These are phyloP conservation scores for Blastobasis adustella DNA, from an alignment of 2,888 invertebrate species.

Conservation along the genomic window DNA sequence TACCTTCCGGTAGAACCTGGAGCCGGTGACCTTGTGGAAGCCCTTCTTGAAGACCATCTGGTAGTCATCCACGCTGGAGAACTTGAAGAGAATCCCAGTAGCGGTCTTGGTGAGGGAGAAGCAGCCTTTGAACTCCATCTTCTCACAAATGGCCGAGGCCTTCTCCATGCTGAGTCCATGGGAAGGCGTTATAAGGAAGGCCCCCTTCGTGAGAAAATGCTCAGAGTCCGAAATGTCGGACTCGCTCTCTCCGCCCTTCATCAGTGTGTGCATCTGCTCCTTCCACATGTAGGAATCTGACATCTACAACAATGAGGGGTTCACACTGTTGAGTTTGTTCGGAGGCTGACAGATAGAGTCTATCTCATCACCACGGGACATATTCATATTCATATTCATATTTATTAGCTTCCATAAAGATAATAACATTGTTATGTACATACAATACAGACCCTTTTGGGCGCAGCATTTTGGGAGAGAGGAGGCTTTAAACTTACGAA, in stretches of 20 bases:
- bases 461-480: too few species aligned
- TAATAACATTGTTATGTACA: too few species aligned
- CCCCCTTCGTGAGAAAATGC: conserved; percentile 87
- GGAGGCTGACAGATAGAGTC: too few species aligned
- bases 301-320: conserved; percentile 36
- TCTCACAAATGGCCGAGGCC: conserved; percentile 89
- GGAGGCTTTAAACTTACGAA: too few species aligned
- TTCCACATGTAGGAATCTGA: conserved; percentile 71
- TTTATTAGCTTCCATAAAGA: too few species aligned
- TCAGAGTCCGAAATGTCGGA: conserved; percentile 85
- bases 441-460: too few species aligned
- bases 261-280: conserved; percentile 72
- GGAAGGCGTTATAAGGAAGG: conserved; percentile 89
- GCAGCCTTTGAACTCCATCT: conserved; percentile 90
- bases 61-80: conserved; percentile 90
- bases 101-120: conserved; percentile 92
- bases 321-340: too few species aligned
- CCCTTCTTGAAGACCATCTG: conserved; percentile 91
- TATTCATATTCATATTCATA: too few species aligned
- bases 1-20: conserved; percentile 90
- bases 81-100: conserved; percentile 91
- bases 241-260: conserved; percentile 85
- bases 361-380: too few species aligned
- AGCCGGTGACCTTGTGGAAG: conserved; percentile 90
- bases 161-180: conserved; percentile 91